Conservation (phyloP, 2,113 vertebrate species). For the Tachysurus vachellii region DNA sequence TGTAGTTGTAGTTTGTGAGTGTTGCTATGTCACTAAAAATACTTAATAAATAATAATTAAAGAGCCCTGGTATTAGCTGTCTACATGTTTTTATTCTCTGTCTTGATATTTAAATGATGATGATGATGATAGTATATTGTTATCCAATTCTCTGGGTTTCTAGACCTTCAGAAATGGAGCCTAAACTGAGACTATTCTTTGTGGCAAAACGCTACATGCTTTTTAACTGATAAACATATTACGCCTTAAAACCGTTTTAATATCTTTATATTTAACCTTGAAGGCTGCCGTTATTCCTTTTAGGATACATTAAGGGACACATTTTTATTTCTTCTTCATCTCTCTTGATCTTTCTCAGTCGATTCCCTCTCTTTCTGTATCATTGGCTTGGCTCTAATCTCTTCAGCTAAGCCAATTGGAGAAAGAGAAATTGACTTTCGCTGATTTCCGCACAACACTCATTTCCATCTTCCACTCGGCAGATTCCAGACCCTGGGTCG, state of each 20-base stretch:
- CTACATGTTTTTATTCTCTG: too few relatives aligned
- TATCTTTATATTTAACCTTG: neutral
- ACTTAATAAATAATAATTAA: too few relatives aligned
- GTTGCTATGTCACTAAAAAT: too few relatives aligned
- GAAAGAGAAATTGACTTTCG: conserved; percentile 61
- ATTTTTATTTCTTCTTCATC: neutral
- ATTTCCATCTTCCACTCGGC: conserved; percentile 63
- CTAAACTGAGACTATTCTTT: neutral
- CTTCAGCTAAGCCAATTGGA: conserved; percentile 36
- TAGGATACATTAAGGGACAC: neutral
- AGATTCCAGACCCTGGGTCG: conserved; percentile 72
- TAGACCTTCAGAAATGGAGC: too few relatives aligned
- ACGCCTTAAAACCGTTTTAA: neutral
- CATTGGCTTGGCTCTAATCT: neutral
- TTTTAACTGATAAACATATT: too few relatives aligned
- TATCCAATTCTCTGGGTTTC: too few relatives aligned
- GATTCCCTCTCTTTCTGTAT: neutral
- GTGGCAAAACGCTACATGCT: neutral
- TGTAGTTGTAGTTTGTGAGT: too few relatives aligned
- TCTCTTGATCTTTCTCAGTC: neutral
- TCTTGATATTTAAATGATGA: too few relatives aligned
- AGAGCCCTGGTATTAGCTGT: too few relatives aligned
- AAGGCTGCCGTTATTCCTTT: neutral
- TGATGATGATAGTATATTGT: too few relatives aligned
- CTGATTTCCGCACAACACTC: conserved; percentile 59